These are phyloP conservation scores for Gnathonemus longibarbis DNA, from an alignment of 2,113 vertebrate genomes.

Conservation along the genomic window DNA sequence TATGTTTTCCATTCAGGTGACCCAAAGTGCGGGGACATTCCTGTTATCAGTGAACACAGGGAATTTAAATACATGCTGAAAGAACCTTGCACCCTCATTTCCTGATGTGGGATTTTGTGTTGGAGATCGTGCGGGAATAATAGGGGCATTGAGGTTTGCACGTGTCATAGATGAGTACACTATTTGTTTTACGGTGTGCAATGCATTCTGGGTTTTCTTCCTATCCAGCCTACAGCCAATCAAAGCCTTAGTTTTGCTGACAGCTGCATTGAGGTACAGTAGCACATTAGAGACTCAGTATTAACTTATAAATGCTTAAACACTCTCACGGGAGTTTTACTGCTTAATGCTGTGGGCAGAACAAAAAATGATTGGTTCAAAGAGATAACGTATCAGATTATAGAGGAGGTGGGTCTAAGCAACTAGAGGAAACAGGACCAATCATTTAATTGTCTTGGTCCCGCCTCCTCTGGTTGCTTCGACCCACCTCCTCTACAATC, in stretches of 20 bases:
- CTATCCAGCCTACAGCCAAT: background rate
- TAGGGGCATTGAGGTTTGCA: background rate
- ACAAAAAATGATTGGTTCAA: background rate
- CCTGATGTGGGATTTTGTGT: background rate
- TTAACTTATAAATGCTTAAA: background rate
- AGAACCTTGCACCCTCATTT: background rate
- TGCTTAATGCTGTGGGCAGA: too few species aligned
- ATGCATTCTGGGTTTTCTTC: background rate
- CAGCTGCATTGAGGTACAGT: background rate
- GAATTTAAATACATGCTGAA: background rate
- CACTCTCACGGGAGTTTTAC: background rate
- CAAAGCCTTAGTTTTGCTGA: background rate
- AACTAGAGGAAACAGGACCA: too few species aligned
- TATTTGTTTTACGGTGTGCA: background rate
- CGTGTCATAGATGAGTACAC: background rate
- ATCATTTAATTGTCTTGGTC: background rate
- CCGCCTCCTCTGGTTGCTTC: too few species aligned
- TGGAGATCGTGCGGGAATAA: background rate
- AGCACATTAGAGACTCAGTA: background rate
- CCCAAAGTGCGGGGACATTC: background rate
- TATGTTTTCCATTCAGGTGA: background rate
- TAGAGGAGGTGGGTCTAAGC: background rate
- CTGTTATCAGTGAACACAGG: background rate
- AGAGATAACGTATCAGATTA: background rate
- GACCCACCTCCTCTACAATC: background rate